These are phyloP conservation scores for Amphiduros pacificus DNA, from an alignment of 2,888 invertebrate genomes.

Conservation along the genomic window DNA sequence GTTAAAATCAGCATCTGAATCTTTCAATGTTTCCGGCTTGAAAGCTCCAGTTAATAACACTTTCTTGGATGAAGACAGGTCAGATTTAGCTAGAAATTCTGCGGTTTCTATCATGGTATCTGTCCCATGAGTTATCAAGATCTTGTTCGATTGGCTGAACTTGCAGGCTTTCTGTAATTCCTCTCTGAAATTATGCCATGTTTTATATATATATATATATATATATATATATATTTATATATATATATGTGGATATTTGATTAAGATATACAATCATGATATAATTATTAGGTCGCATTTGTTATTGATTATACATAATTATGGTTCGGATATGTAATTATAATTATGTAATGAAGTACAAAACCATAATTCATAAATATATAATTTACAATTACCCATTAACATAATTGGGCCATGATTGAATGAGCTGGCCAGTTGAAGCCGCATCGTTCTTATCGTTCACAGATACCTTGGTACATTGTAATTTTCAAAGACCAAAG, in stretches of 20 bases:
- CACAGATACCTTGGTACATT: too few relatives aligned
- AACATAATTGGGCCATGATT: neutral
- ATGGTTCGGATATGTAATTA: too few relatives aligned
- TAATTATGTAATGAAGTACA: neutral
- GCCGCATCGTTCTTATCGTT: too few relatives aligned
- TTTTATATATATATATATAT: too few relatives aligned
- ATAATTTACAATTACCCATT: neutral
- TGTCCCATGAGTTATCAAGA: conserved; percentile 44
- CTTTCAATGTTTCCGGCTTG: conserved; percentile 38
- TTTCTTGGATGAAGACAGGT: conserved; percentile 19
- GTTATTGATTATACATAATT: too few relatives aligned
- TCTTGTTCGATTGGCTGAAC: conserved; percentile 5
- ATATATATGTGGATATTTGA: too few relatives aligned
- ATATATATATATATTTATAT: too few relatives aligned
- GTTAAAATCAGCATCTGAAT: conserved; percentile 44
- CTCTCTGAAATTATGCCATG: conserved; percentile 18
- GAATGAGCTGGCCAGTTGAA: too few relatives aligned
- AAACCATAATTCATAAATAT: neutral
- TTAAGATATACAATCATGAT: too few relatives aligned
- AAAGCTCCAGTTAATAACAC: conserved; percentile 38
- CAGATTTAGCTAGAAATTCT: conserved; percentile 21
- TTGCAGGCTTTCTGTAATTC: conserved; percentile 15
- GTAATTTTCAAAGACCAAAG: too few relatives aligned
- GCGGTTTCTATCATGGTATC: conserved; percentile 42
- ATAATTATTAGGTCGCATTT: too few relatives aligned